Percentiles rank a stretch among this genome's conserved stretches.
phyloP scores from a whole-genome alignment of 1,140 invertebrate genomes.

The Anastatus disparis region DNA sequence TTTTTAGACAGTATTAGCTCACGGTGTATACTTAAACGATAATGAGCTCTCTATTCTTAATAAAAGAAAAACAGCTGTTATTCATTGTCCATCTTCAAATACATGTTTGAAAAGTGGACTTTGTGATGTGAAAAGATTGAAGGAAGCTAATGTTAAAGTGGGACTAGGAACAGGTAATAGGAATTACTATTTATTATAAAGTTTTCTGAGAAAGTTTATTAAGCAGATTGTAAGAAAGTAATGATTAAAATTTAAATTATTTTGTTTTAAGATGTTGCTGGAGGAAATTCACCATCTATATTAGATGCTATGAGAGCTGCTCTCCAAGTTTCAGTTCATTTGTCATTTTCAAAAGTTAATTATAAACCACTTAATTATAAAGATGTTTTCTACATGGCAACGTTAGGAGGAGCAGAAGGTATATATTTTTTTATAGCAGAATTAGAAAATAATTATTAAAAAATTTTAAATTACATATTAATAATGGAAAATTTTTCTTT shows the following conservation, averaged over 20 bases:
- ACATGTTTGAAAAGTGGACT: conserved; percentile 84
- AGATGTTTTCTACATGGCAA: conserved; percentile 86
- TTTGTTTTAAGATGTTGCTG: conserved; percentile 85
- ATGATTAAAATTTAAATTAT: too few relatives aligned
- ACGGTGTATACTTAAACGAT: conserved; percentile 80
- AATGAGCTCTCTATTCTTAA: conserved; percentile 78
- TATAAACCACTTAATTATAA: conserved; percentile 75
- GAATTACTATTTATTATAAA: too few relatives aligned
- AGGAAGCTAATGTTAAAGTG: conserved; percentile 75
- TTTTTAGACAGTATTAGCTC: conserved; percentile 80
- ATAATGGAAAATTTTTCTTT: too few relatives aligned
- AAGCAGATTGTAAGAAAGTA: too few relatives aligned
- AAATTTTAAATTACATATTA: too few relatives aligned
- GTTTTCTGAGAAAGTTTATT: too few relatives aligned
- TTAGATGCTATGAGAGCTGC: conserved; percentile 79
- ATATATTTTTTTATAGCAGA: conserved; percentile 38
- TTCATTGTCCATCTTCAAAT: conserved; percentile 91
- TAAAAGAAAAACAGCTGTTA: conserved; percentile 72
- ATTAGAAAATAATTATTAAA: background rate
- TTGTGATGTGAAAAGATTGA: conserved; percentile 78
- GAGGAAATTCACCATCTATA: conserved; percentile 81
- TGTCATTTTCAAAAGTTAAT: conserved; percentile 65
- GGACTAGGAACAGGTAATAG: conserved; percentile 85
- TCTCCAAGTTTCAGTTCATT: conserved; percentile 78
- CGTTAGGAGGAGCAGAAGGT: conserved; percentile 86